Evolutionary conservation across 2,888 invertebrate genomes (phyloP).

Genomic region (Suillia variegata): DNA sequence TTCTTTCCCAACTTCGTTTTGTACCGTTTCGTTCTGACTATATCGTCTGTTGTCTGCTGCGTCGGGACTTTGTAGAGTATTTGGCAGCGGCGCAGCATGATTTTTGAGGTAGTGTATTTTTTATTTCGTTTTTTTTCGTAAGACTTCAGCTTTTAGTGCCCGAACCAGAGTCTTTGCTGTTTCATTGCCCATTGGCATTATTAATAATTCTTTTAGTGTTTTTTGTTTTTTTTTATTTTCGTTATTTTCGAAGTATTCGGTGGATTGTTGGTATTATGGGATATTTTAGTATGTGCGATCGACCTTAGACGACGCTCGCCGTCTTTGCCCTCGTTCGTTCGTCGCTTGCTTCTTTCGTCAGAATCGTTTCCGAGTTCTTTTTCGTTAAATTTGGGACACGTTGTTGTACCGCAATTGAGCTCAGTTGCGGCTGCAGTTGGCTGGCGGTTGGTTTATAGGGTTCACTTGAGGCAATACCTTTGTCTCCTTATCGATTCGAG

Average conservation of each 20-base stretch:
- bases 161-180: slow-evolving; percentile 7
- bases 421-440: background rate
- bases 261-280: background rate
- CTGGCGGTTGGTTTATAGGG: too few species aligned
- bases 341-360: too few species aligned
- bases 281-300: background rate
- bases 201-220: slow-evolving; percentile 9
- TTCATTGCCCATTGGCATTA: slow-evolving; percentile 1
- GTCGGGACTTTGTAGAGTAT: background rate
- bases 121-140: background rate
- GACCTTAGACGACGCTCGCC: background rate
- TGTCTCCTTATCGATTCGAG: background rate
- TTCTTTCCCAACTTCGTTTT: background rate
- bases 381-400: too few species aligned
- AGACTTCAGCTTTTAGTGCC: too few species aligned
- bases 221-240: slow-evolving; percentile 2
- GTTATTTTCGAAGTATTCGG: background rate
- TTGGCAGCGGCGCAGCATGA: background rate
- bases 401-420: too few species aligned
- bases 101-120: background rate
- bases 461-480: slow-evolving; percentile 10
- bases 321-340: too few species aligned
- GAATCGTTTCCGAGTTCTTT: too few species aligned
- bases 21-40: background rate
- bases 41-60: background rate